phyloP scores from a whole-genome alignment of 2,797 vertebrate genomes.

The Cuculus canorus region DNA sequence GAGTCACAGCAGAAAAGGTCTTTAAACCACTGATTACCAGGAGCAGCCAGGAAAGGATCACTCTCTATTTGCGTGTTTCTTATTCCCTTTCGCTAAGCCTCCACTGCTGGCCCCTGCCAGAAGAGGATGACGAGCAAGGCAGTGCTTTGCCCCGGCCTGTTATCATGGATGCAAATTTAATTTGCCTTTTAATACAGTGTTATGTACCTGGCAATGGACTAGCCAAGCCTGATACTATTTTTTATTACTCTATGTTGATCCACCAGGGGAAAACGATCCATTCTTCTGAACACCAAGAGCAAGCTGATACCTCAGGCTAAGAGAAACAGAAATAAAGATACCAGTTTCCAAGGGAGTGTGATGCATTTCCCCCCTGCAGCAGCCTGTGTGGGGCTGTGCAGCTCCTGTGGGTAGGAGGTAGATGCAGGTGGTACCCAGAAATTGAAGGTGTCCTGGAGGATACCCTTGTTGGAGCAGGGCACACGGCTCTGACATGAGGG shows the following conservation, averaged over 20 bases:
- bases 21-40: background rate
- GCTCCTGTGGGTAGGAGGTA: rapidly evolving
- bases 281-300: background rate
- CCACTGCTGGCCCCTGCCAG: background rate
- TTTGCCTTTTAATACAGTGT: background rate
- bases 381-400: background rate
- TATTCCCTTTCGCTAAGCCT: background rate
- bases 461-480: background rate
- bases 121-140: background rate
- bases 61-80: background rate
- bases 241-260: background rate
- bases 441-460: rapidly evolving
- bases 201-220: background rate
- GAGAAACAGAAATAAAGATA: background rate
- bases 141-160: background rate
- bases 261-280: background rate
- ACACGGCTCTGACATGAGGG: background rate
- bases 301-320: background rate
- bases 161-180: background rate
- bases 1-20: background rate
- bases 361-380: background rate
- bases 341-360: background rate
- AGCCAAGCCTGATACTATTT: background rate
- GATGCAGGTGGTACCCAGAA: background rate
- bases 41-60: background rate